These are phyloP conservation scores for Salticus scenicus DNA, from an alignment of 2,888 invertebrate genomes.

Conservation along the genomic window DNA sequence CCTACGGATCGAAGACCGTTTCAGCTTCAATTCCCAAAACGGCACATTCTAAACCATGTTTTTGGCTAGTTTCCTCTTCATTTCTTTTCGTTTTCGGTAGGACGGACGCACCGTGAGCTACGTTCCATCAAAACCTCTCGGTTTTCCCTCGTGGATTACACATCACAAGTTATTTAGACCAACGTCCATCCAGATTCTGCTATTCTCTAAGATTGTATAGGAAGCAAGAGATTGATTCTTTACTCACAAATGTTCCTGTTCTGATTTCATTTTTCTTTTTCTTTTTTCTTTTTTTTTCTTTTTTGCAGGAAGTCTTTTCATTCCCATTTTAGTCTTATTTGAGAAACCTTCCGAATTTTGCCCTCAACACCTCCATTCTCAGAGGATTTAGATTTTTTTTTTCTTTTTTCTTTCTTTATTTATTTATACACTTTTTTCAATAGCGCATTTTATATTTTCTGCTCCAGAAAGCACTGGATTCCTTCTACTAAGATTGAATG, in stretches of 20 bases:
- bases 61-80: constrained; percentile 12
- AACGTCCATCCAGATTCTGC: background rate
- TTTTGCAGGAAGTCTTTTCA: background rate
- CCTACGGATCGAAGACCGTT: background rate
- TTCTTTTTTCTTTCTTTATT: background rate
- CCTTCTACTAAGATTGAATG: background rate
- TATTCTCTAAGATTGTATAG: background rate
- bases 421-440: too few species aligned
- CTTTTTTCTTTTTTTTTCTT: background rate
- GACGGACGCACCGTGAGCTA: background rate
- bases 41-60: constrained; percentile 6
- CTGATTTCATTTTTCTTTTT: background rate
- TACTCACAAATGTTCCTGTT: constrained; percentile 1
- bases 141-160: background rate
- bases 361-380: constrained; percentile 1
- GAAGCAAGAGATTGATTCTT: constrained; percentile 4
- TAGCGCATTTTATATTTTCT: background rate
- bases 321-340: constrained; percentile 4
- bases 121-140: background rate
- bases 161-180: constrained; percentile 17
- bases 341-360: background rate
- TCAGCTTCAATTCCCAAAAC: background rate
- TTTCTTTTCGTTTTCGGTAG: constrained; percentile 4
- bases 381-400: background rate
- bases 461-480: background rate